Evolutionary conservation across 2,888 invertebrate species (phyloP), one percentile per base, ranked within the genome.

Genomic region (Julus scandinavius): DNA sequence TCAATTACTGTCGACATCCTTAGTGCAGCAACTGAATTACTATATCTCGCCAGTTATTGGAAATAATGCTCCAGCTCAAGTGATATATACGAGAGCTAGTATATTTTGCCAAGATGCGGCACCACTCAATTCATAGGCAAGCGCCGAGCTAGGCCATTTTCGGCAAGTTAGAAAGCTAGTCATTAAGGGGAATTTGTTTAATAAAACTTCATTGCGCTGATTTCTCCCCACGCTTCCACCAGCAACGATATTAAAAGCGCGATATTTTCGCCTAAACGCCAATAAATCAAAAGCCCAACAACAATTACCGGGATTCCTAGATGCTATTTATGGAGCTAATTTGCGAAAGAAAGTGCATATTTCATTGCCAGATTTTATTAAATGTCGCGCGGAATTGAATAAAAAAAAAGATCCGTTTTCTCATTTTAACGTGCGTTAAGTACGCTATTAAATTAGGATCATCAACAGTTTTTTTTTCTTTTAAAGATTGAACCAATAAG

Each of bases 1-100:
- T 72, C 63, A 72, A 72, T 72, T 72, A 72, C 63, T 72, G 63
- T 72, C 63, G 63, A 72, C 63, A 72, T 72, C 63, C 63, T 72
- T 29, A 72, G 63, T 72, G 63, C 63, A 72, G 63, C 63, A 72
- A 72, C 63, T 72, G 63, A 72, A 72, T 72, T 72, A 72, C 63
- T 72, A 72, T 72, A 72, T 72, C 20, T 72, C 63, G 58, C 58
- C 63, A 72, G 63, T 72, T 72, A 72, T 72, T 72, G 63, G 63
- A 72, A 72, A 72, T 72, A 72, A 72, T 72, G 63, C 20, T 72
- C 7, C 6, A 20, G 63, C 63, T 29, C 20, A 17, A 72, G 63
- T 72, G 63, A 72, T 72, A 72, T 72, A 72, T 72, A 72, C 63
- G 20, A 72, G 20, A 72, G 63, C 20, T 5, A 72, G 63, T 20